phyloP scores from a whole-genome alignment of 2,113 vertebrate species.

The Hypocryptadius cinnamomeus region DNA sequence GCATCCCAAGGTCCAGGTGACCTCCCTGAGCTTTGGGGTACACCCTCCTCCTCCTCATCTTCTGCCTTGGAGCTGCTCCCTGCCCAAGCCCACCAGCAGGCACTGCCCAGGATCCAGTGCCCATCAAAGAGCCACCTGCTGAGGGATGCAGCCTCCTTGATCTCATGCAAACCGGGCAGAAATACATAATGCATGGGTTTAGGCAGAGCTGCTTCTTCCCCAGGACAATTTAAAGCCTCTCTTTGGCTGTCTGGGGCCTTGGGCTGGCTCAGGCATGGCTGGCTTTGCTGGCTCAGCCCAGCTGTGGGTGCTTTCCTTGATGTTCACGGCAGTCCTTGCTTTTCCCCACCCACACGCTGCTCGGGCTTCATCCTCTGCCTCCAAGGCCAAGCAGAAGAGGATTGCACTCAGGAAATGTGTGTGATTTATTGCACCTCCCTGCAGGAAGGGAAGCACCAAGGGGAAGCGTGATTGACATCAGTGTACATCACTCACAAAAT shows the following conservation, averaged over 20 bases:
- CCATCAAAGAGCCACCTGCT: background rate
- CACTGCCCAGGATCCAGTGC: background rate
- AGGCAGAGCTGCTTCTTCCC: background rate
- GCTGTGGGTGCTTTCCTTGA: background rate
- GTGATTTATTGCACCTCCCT: background rate
- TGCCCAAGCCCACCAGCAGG: background rate
- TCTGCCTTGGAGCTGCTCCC: background rate
- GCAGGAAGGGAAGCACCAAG: background rate
- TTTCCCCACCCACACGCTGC: background rate
- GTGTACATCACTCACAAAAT: background rate
- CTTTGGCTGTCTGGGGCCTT: background rate
- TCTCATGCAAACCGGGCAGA: background rate
- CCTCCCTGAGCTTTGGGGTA: background rate
- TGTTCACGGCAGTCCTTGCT: background rate
- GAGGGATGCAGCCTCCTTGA: background rate
- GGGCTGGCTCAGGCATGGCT: background rate
- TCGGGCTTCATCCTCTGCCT: background rate
- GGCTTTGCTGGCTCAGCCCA: background rate
- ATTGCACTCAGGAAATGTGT: background rate
- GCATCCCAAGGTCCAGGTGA: background rate
- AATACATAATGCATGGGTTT: slow-evolving; percentile 1
- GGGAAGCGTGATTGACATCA: background rate
- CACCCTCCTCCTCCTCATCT: background rate
- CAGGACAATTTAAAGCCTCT: background rate
- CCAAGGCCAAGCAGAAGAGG: background rate